Conservation (phyloP, 1,140 invertebrate species). For the Drosophila repletoides region DNA sequence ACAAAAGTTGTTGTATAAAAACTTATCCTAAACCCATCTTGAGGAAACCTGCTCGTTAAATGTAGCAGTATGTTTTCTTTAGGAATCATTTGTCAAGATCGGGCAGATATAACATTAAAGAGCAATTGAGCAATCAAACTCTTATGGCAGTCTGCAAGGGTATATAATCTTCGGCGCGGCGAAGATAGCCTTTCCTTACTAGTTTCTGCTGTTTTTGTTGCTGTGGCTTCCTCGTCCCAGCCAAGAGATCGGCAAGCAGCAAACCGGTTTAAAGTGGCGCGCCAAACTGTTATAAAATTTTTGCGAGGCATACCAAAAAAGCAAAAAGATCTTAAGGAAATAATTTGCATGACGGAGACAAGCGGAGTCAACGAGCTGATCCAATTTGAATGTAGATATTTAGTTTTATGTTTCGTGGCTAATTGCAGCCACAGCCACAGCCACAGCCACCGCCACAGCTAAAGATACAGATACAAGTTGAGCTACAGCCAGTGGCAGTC, state of each 20-base stretch:
- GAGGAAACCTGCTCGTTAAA: too few relatives aligned
- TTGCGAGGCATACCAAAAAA: constrained; percentile 42
- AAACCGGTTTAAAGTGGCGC: constrained; percentile 60
- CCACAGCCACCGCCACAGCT: constrained; percentile 19
- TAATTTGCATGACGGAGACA: constrained; percentile 61
- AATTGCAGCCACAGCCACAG: constrained; percentile 57
- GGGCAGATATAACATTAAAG: too few relatives aligned
- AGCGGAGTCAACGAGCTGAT: constrained; percentile 21
- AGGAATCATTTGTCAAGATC: too few relatives aligned
- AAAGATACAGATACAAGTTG: constrained; percentile 49
- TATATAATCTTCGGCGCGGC: too few relatives aligned
- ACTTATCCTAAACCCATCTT: too few relatives aligned
- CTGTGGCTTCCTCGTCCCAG: constrained; percentile 53
- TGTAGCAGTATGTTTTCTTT: too few relatives aligned
- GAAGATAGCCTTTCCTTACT: too few relatives aligned
- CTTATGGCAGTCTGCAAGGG: too few relatives aligned
- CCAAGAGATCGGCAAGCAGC: constrained; percentile 33
- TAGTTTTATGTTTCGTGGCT: constrained; percentile 33
- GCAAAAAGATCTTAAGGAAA: constrained; percentile 62
- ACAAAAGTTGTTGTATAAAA: too few relatives aligned
- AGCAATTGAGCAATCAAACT: too few relatives aligned
- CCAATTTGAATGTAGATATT: constrained; percentile 50
- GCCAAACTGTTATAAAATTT: constrained; percentile 39
- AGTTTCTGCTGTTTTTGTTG: constrained; percentile 15
- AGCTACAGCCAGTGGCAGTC: constrained; percentile 27